These are phyloP conservation scores for Uropetala carovei DNA, from an alignment of 2,888 invertebrate genomes.

Conservation along the genomic window DNA sequence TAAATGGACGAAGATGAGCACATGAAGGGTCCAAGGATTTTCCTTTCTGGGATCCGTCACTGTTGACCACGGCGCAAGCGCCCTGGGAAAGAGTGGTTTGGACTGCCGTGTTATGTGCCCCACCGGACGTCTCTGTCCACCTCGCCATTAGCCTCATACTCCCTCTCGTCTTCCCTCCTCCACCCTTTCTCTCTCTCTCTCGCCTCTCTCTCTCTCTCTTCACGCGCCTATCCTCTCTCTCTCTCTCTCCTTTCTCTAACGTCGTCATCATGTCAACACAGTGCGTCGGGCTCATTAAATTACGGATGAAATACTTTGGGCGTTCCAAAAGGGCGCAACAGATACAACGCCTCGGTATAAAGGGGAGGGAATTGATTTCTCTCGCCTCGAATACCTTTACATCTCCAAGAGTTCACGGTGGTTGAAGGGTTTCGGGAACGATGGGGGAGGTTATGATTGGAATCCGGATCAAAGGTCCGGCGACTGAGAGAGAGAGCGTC, in stretches of 20 bases:
- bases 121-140: conserved; percentile 46
- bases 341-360: not conserved
- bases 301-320: conserved; percentile 40
- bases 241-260: not conserved
- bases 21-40: conserved; percentile 45
- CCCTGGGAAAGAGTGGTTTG: conserved; percentile 41
- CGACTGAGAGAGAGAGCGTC: no score
- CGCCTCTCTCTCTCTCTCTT: not conserved
- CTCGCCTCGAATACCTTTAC: not conserved
- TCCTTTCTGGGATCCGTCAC: conserved; percentile 58
- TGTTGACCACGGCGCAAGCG: conserved; percentile 26
- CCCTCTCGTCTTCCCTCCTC: not conserved
- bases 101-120: conserved; percentile 49
- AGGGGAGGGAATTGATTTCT: not conserved
- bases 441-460: not conserved
- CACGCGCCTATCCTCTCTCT: no score
- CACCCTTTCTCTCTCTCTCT: not conserved
- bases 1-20: conserved; percentile 59
- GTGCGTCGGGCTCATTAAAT: conserved; percentile 37
- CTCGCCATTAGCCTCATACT: conserved; percentile 54
- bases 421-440: not conserved
- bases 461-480: not conserved
- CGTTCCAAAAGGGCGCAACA: conserved; percentile 30
- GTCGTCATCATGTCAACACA: conserved; percentile 23
- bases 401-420: not conserved